Evolutionary conservation across 2,797 vertebrate species (phyloP), one percentile per base, ranked within the genome.

Genomic region (Philypnodon macrostomus): DNA sequence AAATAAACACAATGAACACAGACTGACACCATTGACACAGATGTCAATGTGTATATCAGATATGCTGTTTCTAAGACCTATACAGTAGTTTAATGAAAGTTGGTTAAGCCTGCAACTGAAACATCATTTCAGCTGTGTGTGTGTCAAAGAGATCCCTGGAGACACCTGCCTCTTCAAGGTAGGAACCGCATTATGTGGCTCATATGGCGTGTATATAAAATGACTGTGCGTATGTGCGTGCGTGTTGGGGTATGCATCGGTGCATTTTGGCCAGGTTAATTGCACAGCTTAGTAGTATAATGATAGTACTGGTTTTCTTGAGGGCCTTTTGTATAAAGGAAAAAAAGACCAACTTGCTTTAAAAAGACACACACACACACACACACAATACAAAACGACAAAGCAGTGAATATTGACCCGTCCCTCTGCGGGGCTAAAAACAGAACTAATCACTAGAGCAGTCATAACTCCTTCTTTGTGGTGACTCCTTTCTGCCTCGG

Each of bases 401-500:
- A 42, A 51, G 60, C 78, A 75, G 75, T 80, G 80, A 82, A 84
- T 84, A 87, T 85, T 84, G 87, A 90, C 85, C 79, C 70, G 66
- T 54, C 67, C 77, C 75, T 80, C 67, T 70, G 60, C 51, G 16
- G 66, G 62, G 81, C 75, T 81, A 88, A 88, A 89, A 89, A 88
- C 87, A 82, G 84, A 89, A 80, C 71, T 78, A 83, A 89, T 88
- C 85, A 74, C 75, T 70, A 73, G 77, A 53, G 52, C 53, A 61
- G 73, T 83, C 77, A 85, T 87, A 80, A 77, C 73, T 86, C 73
- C 71, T 84, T 54, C 66, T 78, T 76, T 79, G 65, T 68, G 70
- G 63, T 37, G 55, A 75, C 70, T 67, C 66, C 40, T 53, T 73
- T 74, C 72, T 73, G 52, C 48, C 63, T 73, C 61, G 49, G 46